Conservation (phyloP, 2,888 invertebrate species). For the Archips crataeganus region DNA sequence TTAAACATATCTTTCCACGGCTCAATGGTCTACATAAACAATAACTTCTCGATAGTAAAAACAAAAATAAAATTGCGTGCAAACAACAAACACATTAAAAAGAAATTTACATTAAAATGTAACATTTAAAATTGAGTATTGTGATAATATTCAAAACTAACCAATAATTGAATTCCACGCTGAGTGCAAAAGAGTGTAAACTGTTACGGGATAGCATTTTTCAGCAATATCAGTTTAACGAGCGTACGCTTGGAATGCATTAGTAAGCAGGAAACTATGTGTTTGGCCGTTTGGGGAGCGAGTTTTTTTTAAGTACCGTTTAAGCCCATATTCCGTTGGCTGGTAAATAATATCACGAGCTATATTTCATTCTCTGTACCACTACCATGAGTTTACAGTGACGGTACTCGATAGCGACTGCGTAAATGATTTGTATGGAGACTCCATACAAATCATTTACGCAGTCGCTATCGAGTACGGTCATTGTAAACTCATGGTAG, state of each 20-base stretch:
- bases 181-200: conserved; percentile 59
- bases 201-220: conserved; percentile 50
- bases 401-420: no score
- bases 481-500: no score
- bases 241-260: conserved; percentile 41
- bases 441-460: no score
- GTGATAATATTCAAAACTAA: conserved; percentile 21
- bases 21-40: conserved; percentile 2
- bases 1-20: not conserved
- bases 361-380: not conserved
- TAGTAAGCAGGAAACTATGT: conserved; percentile 29
- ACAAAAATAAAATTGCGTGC: not conserved
- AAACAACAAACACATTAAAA: not conserved
- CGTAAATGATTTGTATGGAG: no score
- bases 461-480: no score
- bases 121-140: not conserved
- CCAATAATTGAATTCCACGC: conserved; percentile 26
- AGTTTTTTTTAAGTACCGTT: not conserved
- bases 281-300: not conserved
- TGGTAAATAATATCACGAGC: not conserved
- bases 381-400: no score
- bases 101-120: conserved; percentile 23
- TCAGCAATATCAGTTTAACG: conserved; percentile 53
- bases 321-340: conserved; percentile 15
- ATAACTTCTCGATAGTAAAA: not conserved